These are phyloP conservation scores for Ceramica pisi DNA, from an alignment of 2,888 invertebrate species.

Conservation along the genomic window DNA sequence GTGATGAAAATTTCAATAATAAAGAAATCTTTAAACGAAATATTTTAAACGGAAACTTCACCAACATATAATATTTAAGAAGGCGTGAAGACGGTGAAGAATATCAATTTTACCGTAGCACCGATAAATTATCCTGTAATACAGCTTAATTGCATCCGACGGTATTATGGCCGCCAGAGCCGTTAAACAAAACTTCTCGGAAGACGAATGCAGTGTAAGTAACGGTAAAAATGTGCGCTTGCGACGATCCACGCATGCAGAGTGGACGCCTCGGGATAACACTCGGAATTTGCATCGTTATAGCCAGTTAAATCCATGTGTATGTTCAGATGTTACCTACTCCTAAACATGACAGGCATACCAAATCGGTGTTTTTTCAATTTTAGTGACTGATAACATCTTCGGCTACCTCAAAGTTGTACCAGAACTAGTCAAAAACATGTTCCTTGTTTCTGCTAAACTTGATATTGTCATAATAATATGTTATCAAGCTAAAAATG, in stretches of 20 bases:
- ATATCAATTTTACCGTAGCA: constrained; percentile 54
- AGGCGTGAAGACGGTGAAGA: constrained; percentile 45
- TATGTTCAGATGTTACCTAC: constrained; percentile 55
- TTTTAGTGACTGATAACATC: constrained; percentile 25
- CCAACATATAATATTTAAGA: constrained; percentile 29
- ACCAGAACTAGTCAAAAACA: constrained; percentile 16
- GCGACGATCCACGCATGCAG: constrained; percentile 71
- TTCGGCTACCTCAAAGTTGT: constrained; percentile 31
- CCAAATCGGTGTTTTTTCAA: constrained; percentile 25
- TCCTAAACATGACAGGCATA: constrained; percentile 39
- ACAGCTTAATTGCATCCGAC: constrained; percentile 72
- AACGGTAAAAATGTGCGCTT: constrained; percentile 73
- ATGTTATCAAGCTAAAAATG: not conserved
- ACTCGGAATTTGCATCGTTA: constrained; percentile 71
- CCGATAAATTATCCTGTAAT: constrained; percentile 68
- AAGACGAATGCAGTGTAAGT: constrained; percentile 76
- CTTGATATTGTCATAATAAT: constrained; percentile 7
- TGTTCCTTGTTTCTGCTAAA: constrained; percentile 12
- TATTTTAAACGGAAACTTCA: constrained; percentile 17
- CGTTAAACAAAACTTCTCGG: constrained; percentile 76
- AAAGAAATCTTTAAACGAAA: not conserved
- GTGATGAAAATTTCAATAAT: not conserved
- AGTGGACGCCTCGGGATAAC: constrained; percentile 70
- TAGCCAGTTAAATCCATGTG: constrained; percentile 65
- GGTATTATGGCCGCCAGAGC: constrained; percentile 67